Evolutionary conservation across 2,797 vertebrate genomes (phyloP).

Genomic region (Salarias fasciatus): DNA sequence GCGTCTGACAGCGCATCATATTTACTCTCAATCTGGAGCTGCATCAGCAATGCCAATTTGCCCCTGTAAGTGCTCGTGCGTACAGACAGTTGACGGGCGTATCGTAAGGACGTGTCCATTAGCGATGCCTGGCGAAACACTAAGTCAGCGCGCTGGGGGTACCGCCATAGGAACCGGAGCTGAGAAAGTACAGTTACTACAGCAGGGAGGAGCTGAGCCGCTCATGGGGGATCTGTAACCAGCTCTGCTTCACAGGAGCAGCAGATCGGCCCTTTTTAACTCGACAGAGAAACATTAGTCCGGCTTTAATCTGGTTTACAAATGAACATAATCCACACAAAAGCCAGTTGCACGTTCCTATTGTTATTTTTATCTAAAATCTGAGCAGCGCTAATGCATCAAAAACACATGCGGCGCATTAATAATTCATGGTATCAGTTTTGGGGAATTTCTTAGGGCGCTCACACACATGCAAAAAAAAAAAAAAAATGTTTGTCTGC

Average conservation of each 20-base stretch:
- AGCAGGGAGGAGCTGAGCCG: conserved; percentile 41
- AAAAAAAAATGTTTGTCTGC: conserved; percentile 51
- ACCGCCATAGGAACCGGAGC: conserved; percentile 61
- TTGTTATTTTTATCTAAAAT: conserved; percentile 14
- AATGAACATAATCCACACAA: conserved; percentile 2
- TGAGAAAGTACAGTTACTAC: conserved; percentile 61
- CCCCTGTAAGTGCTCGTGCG: conserved; percentile 48
- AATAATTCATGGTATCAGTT: conserved; percentile 29
- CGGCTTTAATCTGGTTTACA: conserved; percentile 27
- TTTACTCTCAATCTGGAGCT: conserved; percentile 32
- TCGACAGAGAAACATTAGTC: conserved; percentile 45
- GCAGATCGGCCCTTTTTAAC: conserved; percentile 20
- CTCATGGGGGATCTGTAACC: conserved; percentile 50
- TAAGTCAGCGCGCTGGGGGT: conserved; percentile 52
- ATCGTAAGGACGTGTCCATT: conserved; percentile 59
- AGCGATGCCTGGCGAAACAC: conserved; percentile 62
- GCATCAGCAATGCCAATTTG: conserved; percentile 45
- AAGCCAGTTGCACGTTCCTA: neutral
- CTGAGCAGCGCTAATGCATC: conserved; percentile 5
- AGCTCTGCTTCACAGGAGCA: conserved; percentile 31
- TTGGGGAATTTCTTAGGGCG: conserved; percentile 34
- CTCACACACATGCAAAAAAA: conserved; percentile 4
- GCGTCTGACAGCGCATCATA: conserved; percentile 51
- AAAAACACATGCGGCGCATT: conserved; percentile 7
- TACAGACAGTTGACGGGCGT: conserved; percentile 47